phyloP scores from a whole-genome alignment of 2,113 vertebrate species.

The Gavia stellata region DNA sequence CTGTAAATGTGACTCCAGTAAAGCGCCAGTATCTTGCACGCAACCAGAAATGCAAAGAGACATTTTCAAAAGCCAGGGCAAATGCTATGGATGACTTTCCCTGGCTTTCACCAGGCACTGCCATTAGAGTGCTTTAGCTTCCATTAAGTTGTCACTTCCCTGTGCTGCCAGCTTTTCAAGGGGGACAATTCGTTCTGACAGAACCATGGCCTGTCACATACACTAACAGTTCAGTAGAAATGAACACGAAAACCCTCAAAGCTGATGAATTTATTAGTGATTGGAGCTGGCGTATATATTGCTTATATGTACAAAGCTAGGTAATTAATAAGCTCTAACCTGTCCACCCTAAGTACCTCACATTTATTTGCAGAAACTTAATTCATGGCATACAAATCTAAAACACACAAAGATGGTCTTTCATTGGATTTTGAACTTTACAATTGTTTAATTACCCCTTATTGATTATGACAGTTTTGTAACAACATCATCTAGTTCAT shows the following conservation, averaged over 20 bases:
- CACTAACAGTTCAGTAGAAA: constrained; percentile 68
- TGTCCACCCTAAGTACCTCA: neutral
- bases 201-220: constrained; percentile 65
- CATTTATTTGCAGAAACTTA: neutral
- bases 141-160: constrained; percentile 78
- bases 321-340: constrained; percentile 62
- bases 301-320: constrained; percentile 31
- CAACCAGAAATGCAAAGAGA: constrained; percentile 53
- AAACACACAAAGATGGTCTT: neutral
- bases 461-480: neutral
- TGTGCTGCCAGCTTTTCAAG: constrained; percentile 53
- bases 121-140: constrained; percentile 74
- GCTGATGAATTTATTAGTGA: constrained; percentile 70
- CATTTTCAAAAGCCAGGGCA: constrained; percentile 60
- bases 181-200: constrained; percentile 74
- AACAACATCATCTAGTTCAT: neutral
- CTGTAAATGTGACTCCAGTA: neutral
- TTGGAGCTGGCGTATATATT: constrained; percentile 62
- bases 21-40: neutral
- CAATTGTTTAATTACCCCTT: neutral
- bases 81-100: constrained; percentile 14
- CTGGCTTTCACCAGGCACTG: constrained; percentile 54
- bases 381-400: neutral
- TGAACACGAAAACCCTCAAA: constrained; percentile 61
- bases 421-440: neutral